Evolutionary conservation across 2,888 invertebrate species (phyloP).

Genomic region (Melanotus villosus): DNA sequence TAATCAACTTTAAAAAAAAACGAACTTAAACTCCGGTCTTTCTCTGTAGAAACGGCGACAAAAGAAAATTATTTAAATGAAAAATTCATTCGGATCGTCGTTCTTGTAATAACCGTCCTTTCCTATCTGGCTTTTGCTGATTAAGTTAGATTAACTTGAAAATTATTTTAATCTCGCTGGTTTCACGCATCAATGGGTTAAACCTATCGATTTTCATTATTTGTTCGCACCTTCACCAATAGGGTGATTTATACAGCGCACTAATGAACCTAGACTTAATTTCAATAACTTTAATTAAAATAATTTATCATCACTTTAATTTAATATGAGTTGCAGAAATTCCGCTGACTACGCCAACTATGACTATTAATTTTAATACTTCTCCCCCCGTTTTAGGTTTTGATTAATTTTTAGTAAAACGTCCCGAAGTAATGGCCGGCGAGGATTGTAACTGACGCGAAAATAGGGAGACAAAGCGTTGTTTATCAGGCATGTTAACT

Average conservation of each 20-base stretch:
- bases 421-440: constrained; percentile 1
- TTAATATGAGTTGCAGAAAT: constrained; percentile 36
- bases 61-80: not conserved
- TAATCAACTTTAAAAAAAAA: constrained; percentile 18
- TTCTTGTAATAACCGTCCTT: not conserved
- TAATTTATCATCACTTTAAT: constrained; percentile 58
- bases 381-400: constrained; percentile 8
- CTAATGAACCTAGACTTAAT: constrained; percentile 61
- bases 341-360: constrained; percentile 36
- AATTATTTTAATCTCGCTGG: constrained; percentile 28
- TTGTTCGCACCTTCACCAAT: constrained; percentile 55
- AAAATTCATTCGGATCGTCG: not conserved
- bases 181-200: constrained; percentile 25
- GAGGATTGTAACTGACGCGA: not conserved
- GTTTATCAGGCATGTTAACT: constrained; percentile 32
- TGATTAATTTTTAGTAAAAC: constrained; percentile 31
- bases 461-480: constrained; percentile 13
- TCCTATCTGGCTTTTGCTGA: constrained; percentile 8
- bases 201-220: constrained; percentile 36
- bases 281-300: constrained; percentile 63
- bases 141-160: constrained; percentile 22
- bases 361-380: constrained; percentile 36
- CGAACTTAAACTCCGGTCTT: not conserved
- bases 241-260: constrained; percentile 56
- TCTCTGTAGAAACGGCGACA: not conserved